Evolutionary conservation across 2,888 invertebrate genomes (phyloP).

Genomic region (Aphodius granarius): DNA sequence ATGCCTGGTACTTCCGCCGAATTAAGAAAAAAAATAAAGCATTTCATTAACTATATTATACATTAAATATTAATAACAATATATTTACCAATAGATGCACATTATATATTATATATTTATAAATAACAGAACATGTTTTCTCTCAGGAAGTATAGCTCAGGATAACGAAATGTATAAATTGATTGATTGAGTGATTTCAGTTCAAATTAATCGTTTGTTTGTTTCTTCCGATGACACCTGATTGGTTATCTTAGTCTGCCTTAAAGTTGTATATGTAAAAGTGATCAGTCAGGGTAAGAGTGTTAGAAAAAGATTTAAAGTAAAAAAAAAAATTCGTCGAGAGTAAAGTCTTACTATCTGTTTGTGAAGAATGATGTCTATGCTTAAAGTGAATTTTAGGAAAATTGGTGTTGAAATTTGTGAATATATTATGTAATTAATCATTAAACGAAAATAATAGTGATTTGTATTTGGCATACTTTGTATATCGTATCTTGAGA

Average conservation of each 20-base stretch:
- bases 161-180: conserved; percentile 33
- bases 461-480: conserved; percentile 30
- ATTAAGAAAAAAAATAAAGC: conserved; percentile 12
- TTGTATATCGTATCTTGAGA: conserved; percentile 37
- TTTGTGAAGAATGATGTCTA: conserved; percentile 27
- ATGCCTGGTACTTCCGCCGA: conserved; percentile 24
- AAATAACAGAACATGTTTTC: conserved; percentile 43
- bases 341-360: conserved; percentile 16
- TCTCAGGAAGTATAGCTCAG: conserved; percentile 56
- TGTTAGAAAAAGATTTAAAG: conserved; percentile 15
- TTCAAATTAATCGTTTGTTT: conserved; percentile 25
- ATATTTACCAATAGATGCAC: conserved; percentile 31
- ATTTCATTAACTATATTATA: conserved; percentile 32
- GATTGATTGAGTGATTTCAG: conserved; percentile 28
- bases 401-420: conserved; percentile 26
- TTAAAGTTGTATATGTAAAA: conserved; percentile 25
- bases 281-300: conserved; percentile 30
- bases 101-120: conserved; percentile 35
- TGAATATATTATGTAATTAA: conserved; percentile 25
- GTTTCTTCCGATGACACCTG: conserved; percentile 22
- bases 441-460: conserved; percentile 23
- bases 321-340: conserved; percentile 17
- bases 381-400: conserved; percentile 26
- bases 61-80: conserved; percentile 31
- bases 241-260: conserved; percentile 29